These are phyloP conservation scores for Porites lutea DNA, from an alignment of 64 coral and sea anemone genomes.

Conservation along the genomic window DNA sequence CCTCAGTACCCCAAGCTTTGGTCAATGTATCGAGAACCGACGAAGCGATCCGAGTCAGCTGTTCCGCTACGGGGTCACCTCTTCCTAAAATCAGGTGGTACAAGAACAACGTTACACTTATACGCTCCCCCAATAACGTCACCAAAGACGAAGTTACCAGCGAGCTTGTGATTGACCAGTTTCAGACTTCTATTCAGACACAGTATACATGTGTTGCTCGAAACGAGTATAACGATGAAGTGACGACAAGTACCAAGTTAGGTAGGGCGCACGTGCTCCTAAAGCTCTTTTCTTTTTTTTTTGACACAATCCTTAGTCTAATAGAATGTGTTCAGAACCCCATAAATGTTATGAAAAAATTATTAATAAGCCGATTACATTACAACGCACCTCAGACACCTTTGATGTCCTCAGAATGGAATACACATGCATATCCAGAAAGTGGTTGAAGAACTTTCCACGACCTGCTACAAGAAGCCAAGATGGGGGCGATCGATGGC, in stretches of 20 bases:
- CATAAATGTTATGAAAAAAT: no score
- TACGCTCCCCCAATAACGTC: neutral
- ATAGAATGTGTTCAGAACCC: no score
- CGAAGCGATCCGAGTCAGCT: neutral
- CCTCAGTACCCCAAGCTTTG: neutral
- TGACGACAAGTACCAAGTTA: neutral
- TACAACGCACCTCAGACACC: no score
- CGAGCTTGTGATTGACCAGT: conserved; percentile 3
- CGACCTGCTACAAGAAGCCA: no score
- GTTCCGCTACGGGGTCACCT: conserved; percentile 1
- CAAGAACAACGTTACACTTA: neutral
- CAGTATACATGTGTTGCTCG: conserved; percentile 11
- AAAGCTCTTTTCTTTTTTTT: no score
- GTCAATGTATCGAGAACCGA: neutral
- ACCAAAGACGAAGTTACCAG: neutral
- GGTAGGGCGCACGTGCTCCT: neutral
- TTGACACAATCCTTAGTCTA: no score
- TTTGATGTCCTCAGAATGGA: no score
- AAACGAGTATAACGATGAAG: neutral
- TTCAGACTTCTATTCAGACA: neutral
- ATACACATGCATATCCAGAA: no score
- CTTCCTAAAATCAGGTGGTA: conserved; percentile 26
- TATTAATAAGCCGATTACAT: no score
- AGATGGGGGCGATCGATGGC: no score
- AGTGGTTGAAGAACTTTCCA: no score